A percentile compares a stretch with the other conserved stretches of the same genome.
phyloP scores from a whole-genome alignment of 1,140 invertebrate species.

The Rhopalosiphum maidis region DNA sequence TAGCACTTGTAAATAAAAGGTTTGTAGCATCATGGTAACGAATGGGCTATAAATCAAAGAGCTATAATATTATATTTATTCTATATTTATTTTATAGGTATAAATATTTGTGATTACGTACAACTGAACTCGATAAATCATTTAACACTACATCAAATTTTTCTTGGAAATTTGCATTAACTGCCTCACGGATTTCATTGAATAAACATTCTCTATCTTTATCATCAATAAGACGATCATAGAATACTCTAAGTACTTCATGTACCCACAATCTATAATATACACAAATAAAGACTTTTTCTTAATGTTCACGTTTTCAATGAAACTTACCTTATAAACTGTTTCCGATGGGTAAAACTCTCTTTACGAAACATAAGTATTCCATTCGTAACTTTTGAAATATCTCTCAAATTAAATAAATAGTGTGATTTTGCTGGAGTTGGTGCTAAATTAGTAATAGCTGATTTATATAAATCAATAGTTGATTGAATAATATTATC shows the following conservation, averaged over 20 bases:
- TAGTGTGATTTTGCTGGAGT: slow-evolving; percentile 91
- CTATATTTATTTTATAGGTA: too few species aligned
- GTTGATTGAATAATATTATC: slow-evolving; percentile 79
- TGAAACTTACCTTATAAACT: slow-evolving; percentile 61
- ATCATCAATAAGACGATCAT: slow-evolving; percentile 83
- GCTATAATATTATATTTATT: neutral
- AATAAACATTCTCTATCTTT: slow-evolving; percentile 80
- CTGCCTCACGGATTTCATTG: slow-evolving; percentile 70
- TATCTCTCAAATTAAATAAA: slow-evolving; percentile 89
- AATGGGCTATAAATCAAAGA: slow-evolving; percentile 63
- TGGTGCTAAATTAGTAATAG: slow-evolving; percentile 76
- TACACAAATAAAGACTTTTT: too few species aligned
- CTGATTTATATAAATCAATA: slow-evolving; percentile 77
- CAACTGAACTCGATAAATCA: slow-evolving; percentile 59
- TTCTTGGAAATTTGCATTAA: slow-evolving; percentile 75
- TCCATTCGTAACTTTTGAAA: slow-evolving; percentile 84
- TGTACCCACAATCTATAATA: slow-evolving; percentile 83
- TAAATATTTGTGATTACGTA: neutral
- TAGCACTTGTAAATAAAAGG: slow-evolving; percentile 88
- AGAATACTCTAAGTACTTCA: slow-evolving; percentile 89
- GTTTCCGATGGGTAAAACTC: slow-evolving; percentile 69
- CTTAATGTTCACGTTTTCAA: neutral
- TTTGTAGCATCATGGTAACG: slow-evolving; percentile 75
- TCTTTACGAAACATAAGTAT: slow-evolving; percentile 84
- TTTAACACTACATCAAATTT: slow-evolving; percentile 72